Evolutionary conservation across 53 echinoderm and acorn worm species (phyloP), one percentile per base, ranked within the genome.

Genomic region (Paracentrotus lividus): DNA sequence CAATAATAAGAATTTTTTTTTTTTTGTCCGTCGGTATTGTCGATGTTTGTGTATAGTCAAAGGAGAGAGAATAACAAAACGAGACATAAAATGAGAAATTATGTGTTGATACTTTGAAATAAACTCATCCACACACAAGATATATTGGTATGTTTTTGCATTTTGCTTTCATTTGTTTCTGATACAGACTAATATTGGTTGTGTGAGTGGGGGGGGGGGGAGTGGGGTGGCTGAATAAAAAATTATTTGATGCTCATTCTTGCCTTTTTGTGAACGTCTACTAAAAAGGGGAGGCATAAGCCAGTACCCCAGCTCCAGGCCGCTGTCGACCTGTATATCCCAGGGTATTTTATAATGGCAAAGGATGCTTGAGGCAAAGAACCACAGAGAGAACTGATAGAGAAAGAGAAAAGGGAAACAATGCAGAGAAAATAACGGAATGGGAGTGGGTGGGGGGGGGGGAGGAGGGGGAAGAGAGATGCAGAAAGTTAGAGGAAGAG

Each of bases 71-170:
- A 90, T 55, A 33, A 87, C 56, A 57, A 38, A 34, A 72, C 40
- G 72, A 72, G 72, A 72, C 72, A 55, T 88, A 55, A 32, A 31
- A 88, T 64, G 90, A 90, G 91, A 91, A 91, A 91, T 49, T 76
- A 75, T 91, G 76, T 91, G 91, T 91, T 91, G 36, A 91, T 91
- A 91, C 91, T 91, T 91, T 91, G 72, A 91, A 91, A 91, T 91
- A 91, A 91, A 91, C 53, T 52, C 55, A 91, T 91, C 90, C 91
- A 91, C 91, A 76, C 76, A 91, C 76, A 52, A 90, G 54, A 27
- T 85, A 49, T 47, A 85, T 85, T 27, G 29, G 26, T 27, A 85
- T 27, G 10, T 85, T 49, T 26, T 49, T 20, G 3, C n/a, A 26
- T 26, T 49, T 7, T 18, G 31, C 13, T 51, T 26, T 51, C 18